Base-by-base conservation (phyloP, 2,113 vertebrate genomes). In the Larimichthys crocea region DNA sequence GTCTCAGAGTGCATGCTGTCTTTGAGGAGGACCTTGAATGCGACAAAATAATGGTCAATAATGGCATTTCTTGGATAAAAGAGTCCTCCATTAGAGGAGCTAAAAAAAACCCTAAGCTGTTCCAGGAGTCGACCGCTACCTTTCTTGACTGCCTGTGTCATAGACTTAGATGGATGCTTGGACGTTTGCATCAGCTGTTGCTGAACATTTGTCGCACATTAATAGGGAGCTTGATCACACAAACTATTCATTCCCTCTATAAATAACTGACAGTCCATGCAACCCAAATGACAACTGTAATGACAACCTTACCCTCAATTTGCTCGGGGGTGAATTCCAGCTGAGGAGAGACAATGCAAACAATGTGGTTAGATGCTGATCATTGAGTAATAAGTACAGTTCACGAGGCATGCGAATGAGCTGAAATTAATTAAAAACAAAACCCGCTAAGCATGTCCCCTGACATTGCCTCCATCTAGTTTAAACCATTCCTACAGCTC, bases 301-400 rank as follows among this genome's bases (percentile, higher is more conserved):
- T 11, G 52, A 73, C 44, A 49, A 56, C 64, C 95, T 95, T 92
- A 97, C 97, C 97, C 93, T 96, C 96, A 24, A 97, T 92, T 89
- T 97, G 96, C 70, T 97, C 97, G 0, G 95, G 78, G 5, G 92
- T 96, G 85, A 97, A 97, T 87, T 97, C 97, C 86, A 97, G 71
- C 97, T 97, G 91, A 92, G 85, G 75, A 89, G 71, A 92, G 5
- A 76, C 61, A 90, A 84, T 86, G 62, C n/a, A 76, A 72, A 83
- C 24, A 52, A 72, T 60, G 46, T 0, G 0, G 29, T 88, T 40
- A 82, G 67, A 73, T 46, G 55, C 14, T 26, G 40, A 64, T 78
- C 44, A 59, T 49, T 78, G 26, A 62, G 31, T 44, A 48, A 20
- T 40, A 2, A 60, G 11, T 3, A 49, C 2, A 67, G 2, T 22